Conservation (phyloP, 2,113 vertebrate genomes). For the Orientallactaga bullata region DNA sequence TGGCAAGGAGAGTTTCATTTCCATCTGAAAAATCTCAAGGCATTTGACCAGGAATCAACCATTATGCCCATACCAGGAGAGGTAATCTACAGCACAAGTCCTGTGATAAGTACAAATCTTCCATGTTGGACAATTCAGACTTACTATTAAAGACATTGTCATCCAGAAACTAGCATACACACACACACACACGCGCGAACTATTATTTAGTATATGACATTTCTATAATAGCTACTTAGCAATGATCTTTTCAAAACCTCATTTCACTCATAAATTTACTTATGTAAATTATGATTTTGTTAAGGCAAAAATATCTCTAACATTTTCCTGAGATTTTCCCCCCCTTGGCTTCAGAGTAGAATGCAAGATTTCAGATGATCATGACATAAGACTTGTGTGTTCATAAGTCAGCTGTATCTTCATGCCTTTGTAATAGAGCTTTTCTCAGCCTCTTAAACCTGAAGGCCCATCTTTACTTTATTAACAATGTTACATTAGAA, state of each 20-base stretch:
- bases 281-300: neutral
- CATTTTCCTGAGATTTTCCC: conserved; percentile 3
- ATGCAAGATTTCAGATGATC: neutral
- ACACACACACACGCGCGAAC: neutral
- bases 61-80: neutral
- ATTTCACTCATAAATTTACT: conserved; percentile 15
- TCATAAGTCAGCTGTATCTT: neutral
- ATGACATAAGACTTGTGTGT: neutral
- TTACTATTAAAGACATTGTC: neutral
- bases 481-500: neutral
- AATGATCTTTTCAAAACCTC: conserved; percentile 45
- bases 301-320: conserved; percentile 7
- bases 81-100: neutral
- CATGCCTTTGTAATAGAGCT: neutral
- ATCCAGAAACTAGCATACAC: neutral
- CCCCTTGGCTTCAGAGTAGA: neutral
- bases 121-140: neutral
- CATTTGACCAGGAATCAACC: neutral
- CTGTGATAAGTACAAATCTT: neutral
- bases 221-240: neutral
- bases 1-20: conserved; percentile 49
- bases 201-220: neutral
- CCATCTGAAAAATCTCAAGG: conserved; percentile 35
- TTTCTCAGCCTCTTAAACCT: neutral
- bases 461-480: neutral